phyloP scores from a whole-genome alignment of 2,888 invertebrate species.

The Embidobia sp. region DNA sequence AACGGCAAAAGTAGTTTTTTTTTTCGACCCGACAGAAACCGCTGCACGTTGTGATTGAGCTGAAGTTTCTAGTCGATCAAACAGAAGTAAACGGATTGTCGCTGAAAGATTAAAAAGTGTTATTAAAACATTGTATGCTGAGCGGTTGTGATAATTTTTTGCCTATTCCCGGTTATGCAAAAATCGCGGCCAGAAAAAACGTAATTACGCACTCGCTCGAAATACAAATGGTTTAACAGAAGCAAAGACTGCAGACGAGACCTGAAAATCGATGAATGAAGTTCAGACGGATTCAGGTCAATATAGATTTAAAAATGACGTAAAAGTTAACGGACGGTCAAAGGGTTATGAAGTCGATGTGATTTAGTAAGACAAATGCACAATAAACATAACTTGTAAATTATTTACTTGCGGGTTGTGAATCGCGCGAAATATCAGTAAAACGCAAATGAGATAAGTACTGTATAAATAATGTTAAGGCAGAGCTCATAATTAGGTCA shows the following conservation, averaged over 20 bases:
- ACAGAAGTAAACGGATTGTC: too few relatives aligned
- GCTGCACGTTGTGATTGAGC: too few relatives aligned
- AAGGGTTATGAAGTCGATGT: background rate
- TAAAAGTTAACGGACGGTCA: background rate
- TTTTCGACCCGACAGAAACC: background rate
- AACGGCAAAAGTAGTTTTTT: background rate
- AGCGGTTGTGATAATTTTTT: too few relatives aligned
- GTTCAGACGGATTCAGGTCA: slow-evolving; percentile 30
- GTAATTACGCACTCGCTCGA: background rate
- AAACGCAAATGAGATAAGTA: slow-evolving; percentile 15
- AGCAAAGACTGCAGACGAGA: background rate
- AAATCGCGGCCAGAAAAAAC: too few relatives aligned
- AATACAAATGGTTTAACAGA: background rate
- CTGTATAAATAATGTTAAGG: slow-evolving; percentile 8
- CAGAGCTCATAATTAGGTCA: slow-evolving; percentile 9
- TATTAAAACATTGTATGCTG: too few relatives aligned
- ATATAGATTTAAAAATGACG: slow-evolving; percentile 24
- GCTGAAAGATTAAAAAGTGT: too few relatives aligned
- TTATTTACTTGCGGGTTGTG: slow-evolving; percentile 5
- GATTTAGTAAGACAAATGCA: background rate
- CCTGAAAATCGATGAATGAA: slow-evolving; percentile 29
- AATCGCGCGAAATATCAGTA: slow-evolving; percentile 5
- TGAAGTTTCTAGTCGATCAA: too few relatives aligned
- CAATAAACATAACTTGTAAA: background rate
- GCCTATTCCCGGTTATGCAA: too few relatives aligned